These are phyloP conservation scores for Capromys pilorides DNA, from an alignment of 2,797 vertebrate genomes.

Conservation along the genomic window DNA sequence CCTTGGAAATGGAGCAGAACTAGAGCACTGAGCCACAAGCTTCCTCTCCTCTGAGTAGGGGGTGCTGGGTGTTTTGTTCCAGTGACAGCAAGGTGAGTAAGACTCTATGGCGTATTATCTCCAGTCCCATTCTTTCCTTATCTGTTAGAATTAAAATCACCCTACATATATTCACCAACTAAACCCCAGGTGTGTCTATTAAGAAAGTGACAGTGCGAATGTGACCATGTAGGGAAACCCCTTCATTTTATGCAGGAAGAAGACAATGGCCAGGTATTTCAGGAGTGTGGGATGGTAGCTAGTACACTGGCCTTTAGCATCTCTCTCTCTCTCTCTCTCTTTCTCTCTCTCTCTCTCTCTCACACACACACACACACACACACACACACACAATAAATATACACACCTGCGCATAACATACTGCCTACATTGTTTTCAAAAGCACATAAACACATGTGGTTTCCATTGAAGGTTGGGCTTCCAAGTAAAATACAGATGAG, in stretches of 20 bases:
- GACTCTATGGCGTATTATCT: background rate
- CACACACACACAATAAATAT: no score
- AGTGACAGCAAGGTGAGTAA: background rate
- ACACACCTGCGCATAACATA: background rate
- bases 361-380: no score
- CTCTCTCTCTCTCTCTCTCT: no score
- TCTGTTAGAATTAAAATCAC: background rate
- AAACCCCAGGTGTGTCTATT: background rate
- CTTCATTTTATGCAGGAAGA: slow-evolving; percentile 38
- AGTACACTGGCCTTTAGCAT: background rate
- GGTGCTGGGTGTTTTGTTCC: background rate
- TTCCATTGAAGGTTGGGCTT: slow-evolving; percentile 36
- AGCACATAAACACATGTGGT: slow-evolving; percentile 15
- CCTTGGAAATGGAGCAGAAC: background rate
- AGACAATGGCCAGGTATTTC: background rate
- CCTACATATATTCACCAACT: background rate
- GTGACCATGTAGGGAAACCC: background rate
- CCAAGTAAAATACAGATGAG: background rate
- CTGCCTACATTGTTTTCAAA: slow-evolving; percentile 31
- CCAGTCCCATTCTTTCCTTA: background rate
- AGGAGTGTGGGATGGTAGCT: background rate
- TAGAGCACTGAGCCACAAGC: background rate
- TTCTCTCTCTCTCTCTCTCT: no score
- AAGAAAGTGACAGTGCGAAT: background rate
- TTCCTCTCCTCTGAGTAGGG: background rate